Percentiles rank a stretch among this genome's conserved stretches.
Evolutionary conservation across 2,113 vertebrate species (phyloP).

Genomic region (Aptenodytes forsteri): DNA sequence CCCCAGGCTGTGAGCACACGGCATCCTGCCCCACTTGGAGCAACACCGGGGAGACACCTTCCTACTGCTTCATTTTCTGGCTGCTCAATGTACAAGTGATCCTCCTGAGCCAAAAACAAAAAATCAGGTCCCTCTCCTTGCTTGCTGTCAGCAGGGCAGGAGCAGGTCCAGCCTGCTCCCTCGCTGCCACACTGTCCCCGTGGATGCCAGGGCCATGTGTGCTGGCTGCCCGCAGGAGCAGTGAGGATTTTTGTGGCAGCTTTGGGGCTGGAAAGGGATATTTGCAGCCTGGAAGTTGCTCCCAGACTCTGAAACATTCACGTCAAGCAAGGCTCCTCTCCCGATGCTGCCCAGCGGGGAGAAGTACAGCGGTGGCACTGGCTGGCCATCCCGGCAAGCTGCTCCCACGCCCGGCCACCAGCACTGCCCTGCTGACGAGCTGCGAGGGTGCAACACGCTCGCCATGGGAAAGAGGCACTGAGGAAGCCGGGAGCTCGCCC

Average conservation of each 20-base stretch:
- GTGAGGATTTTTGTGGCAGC: neutral
- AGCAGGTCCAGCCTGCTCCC: neutral
- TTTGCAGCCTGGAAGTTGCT: neutral
- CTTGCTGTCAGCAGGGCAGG: fast-evolving
- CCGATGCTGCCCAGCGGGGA: fast-evolving
- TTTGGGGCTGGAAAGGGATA: neutral
- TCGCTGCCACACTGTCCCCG: neutral
- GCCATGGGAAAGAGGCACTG: fast-evolving
- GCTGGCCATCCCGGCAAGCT: neutral
- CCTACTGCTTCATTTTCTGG: neutral
- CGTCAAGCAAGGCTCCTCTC: neutral
- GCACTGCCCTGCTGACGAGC: neutral
- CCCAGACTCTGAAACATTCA: neutral
- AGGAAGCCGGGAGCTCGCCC: neutral
- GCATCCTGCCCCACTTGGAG: fast-evolving
- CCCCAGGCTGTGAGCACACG: fast-evolving
- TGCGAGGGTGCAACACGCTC: neutral
- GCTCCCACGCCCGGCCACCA: fast-evolving
- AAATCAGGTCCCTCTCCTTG: neutral
- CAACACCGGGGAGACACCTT: neutral
- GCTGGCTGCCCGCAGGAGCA: neutral
- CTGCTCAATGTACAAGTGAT: fast-evolving
- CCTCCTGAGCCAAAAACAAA: fast-evolving
- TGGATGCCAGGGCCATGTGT: fast-evolving
- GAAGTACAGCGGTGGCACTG: neutral